Evolutionary conservation across 2,113 vertebrate genomes (phyloP).

Genomic region (Paratilapia polleni): DNA sequence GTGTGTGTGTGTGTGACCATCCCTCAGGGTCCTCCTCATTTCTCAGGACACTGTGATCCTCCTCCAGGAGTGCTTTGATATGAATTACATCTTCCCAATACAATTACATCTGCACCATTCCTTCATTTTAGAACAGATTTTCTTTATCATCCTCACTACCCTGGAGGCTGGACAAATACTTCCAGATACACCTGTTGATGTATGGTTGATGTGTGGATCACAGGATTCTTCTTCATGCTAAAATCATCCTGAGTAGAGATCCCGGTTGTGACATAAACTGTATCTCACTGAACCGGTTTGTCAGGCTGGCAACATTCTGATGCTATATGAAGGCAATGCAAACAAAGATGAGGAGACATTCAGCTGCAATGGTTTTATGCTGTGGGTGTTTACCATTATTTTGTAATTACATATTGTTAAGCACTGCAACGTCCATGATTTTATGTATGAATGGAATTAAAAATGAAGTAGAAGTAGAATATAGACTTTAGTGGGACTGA

Average conservation of each 20-base stretch:
- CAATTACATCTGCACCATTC: too few relatives aligned
- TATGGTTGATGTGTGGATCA: too few relatives aligned
- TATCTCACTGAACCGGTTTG: neutral
- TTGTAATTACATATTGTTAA: neutral
- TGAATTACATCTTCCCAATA: neutral
- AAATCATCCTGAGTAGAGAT: neutral
- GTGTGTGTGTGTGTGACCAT: too few relatives aligned
- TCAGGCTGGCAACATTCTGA: neutral
- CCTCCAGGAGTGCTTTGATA: neutral
- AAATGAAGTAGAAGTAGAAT: neutral
- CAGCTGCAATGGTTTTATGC: neutral
- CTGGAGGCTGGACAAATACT: neutral
- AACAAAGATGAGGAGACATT: neutral
- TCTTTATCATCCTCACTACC: too few relatives aligned
- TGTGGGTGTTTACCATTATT: neutral
- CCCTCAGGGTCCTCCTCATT: neutral
- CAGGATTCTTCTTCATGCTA: neutral
- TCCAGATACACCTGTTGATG: neutral
- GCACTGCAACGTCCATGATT: neutral
- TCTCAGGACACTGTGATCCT: neutral
- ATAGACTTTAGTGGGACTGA: neutral
- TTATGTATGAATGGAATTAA: neutral
- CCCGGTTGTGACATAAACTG: neutral
- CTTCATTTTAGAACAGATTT: too few relatives aligned
- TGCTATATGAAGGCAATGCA: neutral